Conservation (phyloP, 2,888 invertebrate genomes). For the Diarsia brunnea region DNA sequence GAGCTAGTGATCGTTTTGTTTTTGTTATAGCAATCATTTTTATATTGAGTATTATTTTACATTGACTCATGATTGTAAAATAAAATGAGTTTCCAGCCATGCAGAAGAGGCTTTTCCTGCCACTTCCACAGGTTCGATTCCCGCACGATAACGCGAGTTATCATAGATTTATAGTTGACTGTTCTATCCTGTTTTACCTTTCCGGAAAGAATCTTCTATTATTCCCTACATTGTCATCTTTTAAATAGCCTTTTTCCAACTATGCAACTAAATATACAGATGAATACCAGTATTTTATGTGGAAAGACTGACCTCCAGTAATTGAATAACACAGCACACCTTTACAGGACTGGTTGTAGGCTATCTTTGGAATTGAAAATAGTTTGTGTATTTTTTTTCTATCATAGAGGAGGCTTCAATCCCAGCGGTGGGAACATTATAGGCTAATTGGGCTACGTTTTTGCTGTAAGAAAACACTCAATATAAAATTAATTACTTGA, state of each 20-base stretch:
- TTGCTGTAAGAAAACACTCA: not conserved
- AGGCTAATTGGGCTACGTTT: too few relatives aligned
- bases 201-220: not conserved
- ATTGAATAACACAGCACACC: too few relatives aligned
- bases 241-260: not conserved
- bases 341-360: not conserved
- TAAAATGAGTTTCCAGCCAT: not conserved
- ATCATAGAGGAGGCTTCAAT: not conserved
- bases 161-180: not conserved
- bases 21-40: not conserved
- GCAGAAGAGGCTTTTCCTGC: not conserved
- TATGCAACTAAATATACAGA: not conserved
- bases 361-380: not conserved
- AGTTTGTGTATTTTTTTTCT: not conserved
- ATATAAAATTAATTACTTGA: conserved; percentile 1
- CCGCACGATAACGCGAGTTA: not conserved
- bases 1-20: conserved; percentile 11
- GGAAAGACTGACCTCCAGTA: too few relatives aligned
- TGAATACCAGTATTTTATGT: not conserved
- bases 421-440: not conserved
- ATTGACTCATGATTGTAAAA: not conserved
- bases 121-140: not conserved
- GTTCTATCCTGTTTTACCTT: not conserved
- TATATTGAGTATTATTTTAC: conserved; percentile 12
- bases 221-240: not conserved